phyloP scores from a whole-genome alignment of 2,797 vertebrate species.

The Etheostoma perlongum region DNA sequence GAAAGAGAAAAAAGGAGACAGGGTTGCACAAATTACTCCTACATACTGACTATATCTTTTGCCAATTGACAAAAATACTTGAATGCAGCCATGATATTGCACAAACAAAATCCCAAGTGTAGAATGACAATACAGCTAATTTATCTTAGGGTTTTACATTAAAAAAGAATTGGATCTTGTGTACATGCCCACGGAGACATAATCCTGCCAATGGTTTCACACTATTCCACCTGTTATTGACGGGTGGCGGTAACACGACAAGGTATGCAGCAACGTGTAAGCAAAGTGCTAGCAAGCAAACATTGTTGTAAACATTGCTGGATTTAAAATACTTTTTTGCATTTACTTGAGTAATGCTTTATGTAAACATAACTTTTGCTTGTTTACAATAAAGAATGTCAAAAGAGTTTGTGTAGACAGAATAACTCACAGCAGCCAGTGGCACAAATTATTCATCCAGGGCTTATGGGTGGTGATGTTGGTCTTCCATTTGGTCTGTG shows the following conservation, averaged over 20 bases:
- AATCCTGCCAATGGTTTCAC: background rate
- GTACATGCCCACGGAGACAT: background rate
- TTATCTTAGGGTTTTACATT: background rate
- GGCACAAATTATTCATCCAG: no score
- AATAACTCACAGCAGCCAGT: no score
- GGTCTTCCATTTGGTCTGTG: background rate
- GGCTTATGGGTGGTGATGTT: background rate
- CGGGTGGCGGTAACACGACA: background rate
- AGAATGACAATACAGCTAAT: background rate
- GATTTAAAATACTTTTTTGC: no score
- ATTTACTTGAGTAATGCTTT: background rate
- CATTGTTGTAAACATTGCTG: background rate
- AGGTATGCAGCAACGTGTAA: background rate
- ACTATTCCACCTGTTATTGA: background rate
- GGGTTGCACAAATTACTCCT: background rate
- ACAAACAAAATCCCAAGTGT: background rate
- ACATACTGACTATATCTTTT: background rate
- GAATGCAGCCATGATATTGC: constrained; percentile 7
- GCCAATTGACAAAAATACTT: background rate
- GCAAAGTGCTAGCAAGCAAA: background rate
- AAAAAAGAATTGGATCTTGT: background rate
- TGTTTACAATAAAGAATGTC: background rate
- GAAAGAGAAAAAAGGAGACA: constrained; percentile 1
- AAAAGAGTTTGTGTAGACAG: no score
- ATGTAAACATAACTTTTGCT: background rate